Conservation (phyloP, 2,888 invertebrate species). For the Plagiodera versicolora region DNA sequence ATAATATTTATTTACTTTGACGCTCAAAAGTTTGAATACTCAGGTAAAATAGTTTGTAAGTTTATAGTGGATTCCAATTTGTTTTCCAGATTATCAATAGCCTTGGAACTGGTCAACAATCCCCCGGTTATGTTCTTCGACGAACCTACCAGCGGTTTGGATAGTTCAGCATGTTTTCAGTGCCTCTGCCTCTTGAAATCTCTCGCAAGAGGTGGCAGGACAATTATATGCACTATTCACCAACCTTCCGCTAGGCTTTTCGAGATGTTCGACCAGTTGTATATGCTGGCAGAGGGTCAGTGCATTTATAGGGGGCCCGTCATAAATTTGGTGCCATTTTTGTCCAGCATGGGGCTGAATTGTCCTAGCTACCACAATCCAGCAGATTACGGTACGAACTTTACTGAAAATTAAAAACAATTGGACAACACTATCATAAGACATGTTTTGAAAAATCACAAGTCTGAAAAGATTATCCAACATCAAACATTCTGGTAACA, state of each 20-base stretch:
- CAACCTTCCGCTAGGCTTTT: slow-evolving; percentile 94
- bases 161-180: slow-evolving; percentile 87
- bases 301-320: slow-evolving; percentile 91
- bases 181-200: slow-evolving; percentile 87
- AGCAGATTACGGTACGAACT: slow-evolving; percentile 93
- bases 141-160: slow-evolving; percentile 91
- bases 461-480: too few species aligned
- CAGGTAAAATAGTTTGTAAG: too few species aligned
- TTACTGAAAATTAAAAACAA: too few species aligned
- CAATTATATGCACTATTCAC: slow-evolving; percentile 95
- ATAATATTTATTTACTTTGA: too few species aligned
- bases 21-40: too few species aligned
- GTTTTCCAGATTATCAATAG: slow-evolving; percentile 68
- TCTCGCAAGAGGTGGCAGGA: slow-evolving; percentile 83
- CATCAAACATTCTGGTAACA: too few species aligned
- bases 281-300: slow-evolving; percentile 89
- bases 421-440: too few species aligned
- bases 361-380: slow-evolving; percentile 97
- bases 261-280: slow-evolving; percentile 93
- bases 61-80: slow-evolving; percentile 31
- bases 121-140: slow-evolving; percentile 98
- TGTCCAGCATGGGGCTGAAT: slow-evolving; percentile 79
- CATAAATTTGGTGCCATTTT: slow-evolving; percentile 81
- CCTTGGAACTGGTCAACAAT: slow-evolving; percentile 90
- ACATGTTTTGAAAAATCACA: too few species aligned